Conservation (phyloP, 2,888 invertebrate genomes). For the Tetragonisca angustula region DNA sequence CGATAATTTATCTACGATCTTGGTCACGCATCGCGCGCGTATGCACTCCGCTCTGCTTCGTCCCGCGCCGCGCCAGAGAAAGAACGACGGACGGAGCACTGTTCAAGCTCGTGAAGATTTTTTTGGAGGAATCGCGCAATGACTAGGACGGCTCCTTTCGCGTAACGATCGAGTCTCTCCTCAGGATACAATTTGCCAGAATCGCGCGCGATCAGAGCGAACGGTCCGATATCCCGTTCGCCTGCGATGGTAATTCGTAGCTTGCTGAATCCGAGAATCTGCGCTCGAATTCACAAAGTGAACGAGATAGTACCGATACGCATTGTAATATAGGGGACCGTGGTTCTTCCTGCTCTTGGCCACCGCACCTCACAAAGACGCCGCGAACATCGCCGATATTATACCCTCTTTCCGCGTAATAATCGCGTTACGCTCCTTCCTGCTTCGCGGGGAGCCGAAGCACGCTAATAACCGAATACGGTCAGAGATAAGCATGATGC, state of each 20-base stretch:
- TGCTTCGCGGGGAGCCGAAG: constrained; percentile 41
- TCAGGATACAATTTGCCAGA: constrained; percentile 47
- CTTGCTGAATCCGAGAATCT: constrained; percentile 30
- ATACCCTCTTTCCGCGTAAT: constrained; percentile 28
- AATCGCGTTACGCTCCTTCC: constrained; percentile 31
- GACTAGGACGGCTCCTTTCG: constrained; percentile 1
- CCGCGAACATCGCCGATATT: constrained; percentile 38
- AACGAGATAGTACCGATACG: constrained; percentile 41
- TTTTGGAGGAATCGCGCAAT: background rate
- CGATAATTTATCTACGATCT: constrained; percentile 47
- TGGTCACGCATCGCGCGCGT: constrained; percentile 31
- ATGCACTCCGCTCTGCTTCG: background rate
- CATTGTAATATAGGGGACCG: constrained; percentile 31
- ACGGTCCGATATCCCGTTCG: constrained; percentile 12
- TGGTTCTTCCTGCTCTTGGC: constrained; percentile 18
- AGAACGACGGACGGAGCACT: background rate
- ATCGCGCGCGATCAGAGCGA: constrained; percentile 23
- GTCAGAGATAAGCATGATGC: constrained; percentile 39
- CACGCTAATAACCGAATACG: constrained; percentile 25
- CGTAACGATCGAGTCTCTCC: constrained; percentile 26
- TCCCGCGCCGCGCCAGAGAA: background rate
- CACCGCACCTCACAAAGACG: constrained; percentile 15
- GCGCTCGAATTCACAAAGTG: constrained; percentile 32
- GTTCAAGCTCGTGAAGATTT: constrained; percentile 15
- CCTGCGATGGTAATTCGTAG: constrained; percentile 34